These are phyloP conservation scores for Leucozona laternaria DNA, from an alignment of 2,888 invertebrate species.

Conservation along the genomic window DNA sequence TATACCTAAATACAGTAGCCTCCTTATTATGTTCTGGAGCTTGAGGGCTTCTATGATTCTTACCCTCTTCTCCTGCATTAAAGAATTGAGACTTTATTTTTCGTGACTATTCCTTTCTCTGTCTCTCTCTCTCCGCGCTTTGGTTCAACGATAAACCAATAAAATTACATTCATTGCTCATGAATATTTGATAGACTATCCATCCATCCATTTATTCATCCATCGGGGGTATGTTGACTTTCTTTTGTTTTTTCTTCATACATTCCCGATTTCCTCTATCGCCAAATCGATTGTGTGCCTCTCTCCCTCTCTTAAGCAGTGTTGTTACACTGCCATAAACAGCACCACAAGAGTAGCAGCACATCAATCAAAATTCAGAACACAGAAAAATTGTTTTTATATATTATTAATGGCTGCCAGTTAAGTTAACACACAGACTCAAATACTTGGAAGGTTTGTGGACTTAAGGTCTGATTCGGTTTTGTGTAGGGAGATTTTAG, in stretches of 20 bases:
- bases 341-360: conserved; percentile 15
- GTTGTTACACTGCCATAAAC: conserved; percentile 23
- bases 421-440: conserved; percentile 25
- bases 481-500: background rate
- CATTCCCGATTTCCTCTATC: conserved; percentile 55
- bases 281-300: conserved; percentile 32
- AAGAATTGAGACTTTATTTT: conserved; percentile 11
- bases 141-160: conserved; percentile 54
- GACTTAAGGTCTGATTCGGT: background rate
- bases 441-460: background rate
- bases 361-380: conserved; percentile 75
- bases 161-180: conserved; percentile 75
- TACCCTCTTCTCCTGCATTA: conserved; percentile 1
- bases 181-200: conserved; percentile 72
- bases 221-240: conserved; percentile 28
- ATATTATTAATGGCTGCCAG: conserved; percentile 66
- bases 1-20: conserved; percentile 60
- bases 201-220: conserved; percentile 8
- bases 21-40: conserved; percentile 41
- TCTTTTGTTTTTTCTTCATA: conserved; percentile 30
- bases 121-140: background rate
- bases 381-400: conserved; percentile 75
- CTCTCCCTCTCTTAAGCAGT: conserved; percentile 13
- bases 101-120: background rate
- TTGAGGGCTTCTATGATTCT: conserved; percentile 43